A percentile compares a stretch with the other conserved stretches of the same genome.
Evolutionary conservation across 2,797 vertebrate genomes (phyloP).

Genomic region (Liasis olivaceus): DNA sequence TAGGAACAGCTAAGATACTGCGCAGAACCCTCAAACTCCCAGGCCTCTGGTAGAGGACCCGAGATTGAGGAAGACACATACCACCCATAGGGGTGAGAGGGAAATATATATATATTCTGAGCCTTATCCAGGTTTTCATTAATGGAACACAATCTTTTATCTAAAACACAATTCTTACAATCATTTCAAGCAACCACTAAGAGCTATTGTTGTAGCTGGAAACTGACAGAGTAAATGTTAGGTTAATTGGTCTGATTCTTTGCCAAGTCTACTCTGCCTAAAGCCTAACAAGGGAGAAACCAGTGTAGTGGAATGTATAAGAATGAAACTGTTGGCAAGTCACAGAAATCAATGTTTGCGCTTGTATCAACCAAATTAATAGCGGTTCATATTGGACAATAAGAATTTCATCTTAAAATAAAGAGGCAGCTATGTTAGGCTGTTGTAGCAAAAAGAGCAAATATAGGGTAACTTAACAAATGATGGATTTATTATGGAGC

Average conservation of each 20-base stretch:
- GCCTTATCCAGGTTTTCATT: neutral
- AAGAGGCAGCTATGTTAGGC: neutral
- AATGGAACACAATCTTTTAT: conserved; percentile 10
- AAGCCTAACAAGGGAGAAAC: conserved; percentile 34
- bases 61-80: too few relatives aligned
- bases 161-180: conserved; percentile 15
- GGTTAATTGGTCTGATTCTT: conserved; percentile 14
- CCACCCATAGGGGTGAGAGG: too few relatives aligned
- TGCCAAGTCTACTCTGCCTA: conserved; percentile 34
- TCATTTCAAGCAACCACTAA: neutral
- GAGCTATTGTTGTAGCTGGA: conserved; percentile 14
- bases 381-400: neutral
- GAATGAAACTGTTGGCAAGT: conserved; percentile 39
- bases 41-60: too few relatives aligned
- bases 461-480: neutral
- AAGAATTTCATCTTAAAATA: neutral
- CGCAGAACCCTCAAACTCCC: too few relatives aligned
- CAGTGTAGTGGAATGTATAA: conserved; percentile 17
- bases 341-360: conserved; percentile 8
- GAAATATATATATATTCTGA: neutral
- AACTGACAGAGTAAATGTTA: conserved; percentile 34
- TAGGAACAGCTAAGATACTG: too few relatives aligned
- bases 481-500: neutral
- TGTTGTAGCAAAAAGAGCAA: neutral
- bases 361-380: conserved; percentile 8